Conservation (phyloP, 2,888 invertebrate species). For the Drosophila meridionalis region DNA sequence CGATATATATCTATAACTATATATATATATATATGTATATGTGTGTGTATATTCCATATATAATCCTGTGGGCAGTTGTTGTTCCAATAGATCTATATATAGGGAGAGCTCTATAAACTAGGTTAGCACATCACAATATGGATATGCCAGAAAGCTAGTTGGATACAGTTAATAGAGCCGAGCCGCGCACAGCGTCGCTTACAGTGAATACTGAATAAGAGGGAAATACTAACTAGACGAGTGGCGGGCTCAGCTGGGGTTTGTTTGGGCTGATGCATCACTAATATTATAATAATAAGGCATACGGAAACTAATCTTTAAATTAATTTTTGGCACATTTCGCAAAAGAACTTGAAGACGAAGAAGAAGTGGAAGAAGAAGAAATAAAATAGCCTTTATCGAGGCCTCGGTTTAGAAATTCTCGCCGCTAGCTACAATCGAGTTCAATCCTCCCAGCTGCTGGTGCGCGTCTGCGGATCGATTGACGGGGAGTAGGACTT, state of each 20-base stretch:
- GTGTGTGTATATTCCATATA: constrained; percentile 22
- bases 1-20: too few species aligned
- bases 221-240: constrained; percentile 23
- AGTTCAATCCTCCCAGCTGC: constrained; percentile 85
- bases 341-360: constrained; percentile 47
- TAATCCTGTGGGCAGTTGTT: constrained; percentile 63
- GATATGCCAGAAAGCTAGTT: constrained; percentile 67
- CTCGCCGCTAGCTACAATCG: constrained; percentile 55
- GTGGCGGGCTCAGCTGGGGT: constrained; percentile 10
- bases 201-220: constrained; percentile 32
- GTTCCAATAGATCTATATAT: constrained; percentile 18
- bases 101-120: constrained; percentile 41
- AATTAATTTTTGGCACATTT: constrained; percentile 81
- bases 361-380: constrained; percentile 19
- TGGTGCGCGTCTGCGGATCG: constrained; percentile 85
- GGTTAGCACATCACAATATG: constrained; percentile 76
- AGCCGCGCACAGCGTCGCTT: constrained; percentile 11
- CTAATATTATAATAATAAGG: constrained; percentile 21
- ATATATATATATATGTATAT: constrained; percentile 27
- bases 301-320: constrained; percentile 41
- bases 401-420: constrained; percentile 39
- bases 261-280: constrained; percentile 1
- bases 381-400: constrained; percentile 28
- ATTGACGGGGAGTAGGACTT: constrained; percentile 88
- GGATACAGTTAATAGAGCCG: constrained; percentile 8